Evolutionary conservation across 2,888 invertebrate species (phyloP).

Genomic region (Lymantria monacha): DNA sequence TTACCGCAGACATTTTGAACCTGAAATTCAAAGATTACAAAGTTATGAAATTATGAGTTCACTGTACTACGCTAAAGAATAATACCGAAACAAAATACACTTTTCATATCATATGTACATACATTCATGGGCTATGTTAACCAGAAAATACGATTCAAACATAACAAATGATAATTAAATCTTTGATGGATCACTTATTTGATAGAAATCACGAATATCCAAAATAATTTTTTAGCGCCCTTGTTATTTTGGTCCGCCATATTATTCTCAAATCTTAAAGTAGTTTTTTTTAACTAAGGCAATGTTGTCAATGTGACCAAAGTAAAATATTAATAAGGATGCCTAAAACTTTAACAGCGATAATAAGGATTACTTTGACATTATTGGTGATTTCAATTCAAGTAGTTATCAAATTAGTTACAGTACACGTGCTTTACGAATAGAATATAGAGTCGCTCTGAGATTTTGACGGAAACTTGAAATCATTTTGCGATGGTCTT

Average conservation of each 20-base stretch:
- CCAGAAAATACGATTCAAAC: constrained; percentile 25
- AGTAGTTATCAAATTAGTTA: too few species aligned
- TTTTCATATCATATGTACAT: constrained; percentile 24
- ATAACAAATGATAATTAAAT: constrained; percentile 37
- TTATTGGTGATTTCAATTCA: too few species aligned
- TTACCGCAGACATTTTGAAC: constrained; percentile 67
- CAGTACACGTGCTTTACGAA: too few species aligned
- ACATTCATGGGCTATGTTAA: constrained; percentile 33
- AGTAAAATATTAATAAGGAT: too few species aligned
- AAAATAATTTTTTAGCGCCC: constrained; percentile 79
- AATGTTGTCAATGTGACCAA: too few species aligned
- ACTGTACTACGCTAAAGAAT: constrained; percentile 34
- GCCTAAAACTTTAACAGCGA: too few species aligned
- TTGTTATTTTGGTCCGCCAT: constrained; percentile 82
- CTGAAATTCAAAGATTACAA: constrained; percentile 34
- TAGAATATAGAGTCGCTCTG: too few species aligned
- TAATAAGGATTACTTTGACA: too few species aligned
- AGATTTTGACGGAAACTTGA: too few species aligned
- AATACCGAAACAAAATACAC: constrained; percentile 21
- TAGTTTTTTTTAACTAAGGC: too few species aligned
- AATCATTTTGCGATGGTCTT: too few species aligned
- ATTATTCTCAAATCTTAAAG: constrained; percentile 42
- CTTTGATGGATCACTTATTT: constrained; percentile 43
- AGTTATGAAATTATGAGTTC: constrained; percentile 22
- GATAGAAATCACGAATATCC: constrained; percentile 45